phyloP scores from a whole-genome alignment of 1,140 invertebrate genomes.

The Meloidogyne exigua region DNA sequence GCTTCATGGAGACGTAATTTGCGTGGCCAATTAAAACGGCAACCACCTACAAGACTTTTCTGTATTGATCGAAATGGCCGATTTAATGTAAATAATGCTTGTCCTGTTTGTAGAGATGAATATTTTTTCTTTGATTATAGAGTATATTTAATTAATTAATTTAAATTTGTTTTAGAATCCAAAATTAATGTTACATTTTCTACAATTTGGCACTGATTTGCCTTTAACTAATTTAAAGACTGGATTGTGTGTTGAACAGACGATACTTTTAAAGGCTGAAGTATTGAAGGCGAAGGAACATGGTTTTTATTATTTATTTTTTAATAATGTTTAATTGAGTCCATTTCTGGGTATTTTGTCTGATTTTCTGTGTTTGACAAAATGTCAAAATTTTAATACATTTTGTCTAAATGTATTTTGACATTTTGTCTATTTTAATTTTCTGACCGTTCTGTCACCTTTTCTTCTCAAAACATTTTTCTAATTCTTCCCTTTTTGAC shows the following conservation, averaged over 20 bases:
- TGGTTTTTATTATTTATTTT: no score
- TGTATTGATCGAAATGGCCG: slow-evolving; percentile 60
- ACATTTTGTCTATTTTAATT: slow-evolving; percentile 14
- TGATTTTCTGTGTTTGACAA: background rate
- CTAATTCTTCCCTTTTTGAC: no score
- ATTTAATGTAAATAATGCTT: slow-evolving; percentile 60
- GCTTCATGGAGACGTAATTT: slow-evolving; percentile 58
- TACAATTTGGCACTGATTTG: slow-evolving; percentile 56
- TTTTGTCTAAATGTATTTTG: background rate
- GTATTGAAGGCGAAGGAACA: slow-evolving; percentile 60
- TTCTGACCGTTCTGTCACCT: background rate
- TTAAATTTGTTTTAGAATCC: slow-evolving; percentile 48
- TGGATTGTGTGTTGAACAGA: slow-evolving; percentile 60
- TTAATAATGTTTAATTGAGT: background rate
- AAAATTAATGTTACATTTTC: slow-evolving; percentile 55
- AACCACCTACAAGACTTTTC: slow-evolving; percentile 58
- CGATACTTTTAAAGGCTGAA: slow-evolving; percentile 52
- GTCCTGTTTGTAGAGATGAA: slow-evolving; percentile 61
- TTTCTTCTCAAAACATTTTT: no score
- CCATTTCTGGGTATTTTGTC: background rate
- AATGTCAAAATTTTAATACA: no score
- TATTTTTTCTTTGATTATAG: slow-evolving; percentile 63
- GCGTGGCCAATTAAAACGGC: slow-evolving; percentile 42
- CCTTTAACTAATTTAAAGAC: slow-evolving; percentile 53
- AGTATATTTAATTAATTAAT: slow-evolving; percentile 28